Percentiles rank a stretch among this genome's conserved stretches.
Evolutionary conservation across 2,888 invertebrate genomes (phyloP).

Genomic region (Drosophila paucipuncta): DNA sequence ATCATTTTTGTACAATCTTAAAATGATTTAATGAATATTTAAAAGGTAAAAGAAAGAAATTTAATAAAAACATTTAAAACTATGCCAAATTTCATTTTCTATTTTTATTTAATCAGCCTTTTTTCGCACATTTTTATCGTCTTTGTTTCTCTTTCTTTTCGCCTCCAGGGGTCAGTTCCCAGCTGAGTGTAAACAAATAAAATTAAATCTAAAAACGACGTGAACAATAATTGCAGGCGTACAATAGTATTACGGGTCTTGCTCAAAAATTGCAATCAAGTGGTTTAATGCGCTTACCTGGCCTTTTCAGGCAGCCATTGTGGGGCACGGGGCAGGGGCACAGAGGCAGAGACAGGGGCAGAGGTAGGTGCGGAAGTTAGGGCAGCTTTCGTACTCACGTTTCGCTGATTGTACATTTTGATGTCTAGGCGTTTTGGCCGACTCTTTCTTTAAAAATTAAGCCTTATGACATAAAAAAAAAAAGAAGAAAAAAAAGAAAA

Average conservation of each 20-base stretch:
- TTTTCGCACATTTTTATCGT: conserved; percentile 7
- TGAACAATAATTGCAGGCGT: conserved; percentile 44
- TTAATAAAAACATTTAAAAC: background rate
- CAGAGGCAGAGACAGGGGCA: background rate
- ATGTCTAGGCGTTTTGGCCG: conserved; percentile 35
- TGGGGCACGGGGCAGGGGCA: background rate
- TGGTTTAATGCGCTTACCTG: conserved; percentile 67
- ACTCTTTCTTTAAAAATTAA: conserved; percentile 28
- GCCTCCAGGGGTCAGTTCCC: conserved; percentile 29
- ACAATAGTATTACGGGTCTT: conserved; percentile 46
- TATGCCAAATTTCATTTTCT: background rate
- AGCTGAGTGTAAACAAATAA: conserved; percentile 40
- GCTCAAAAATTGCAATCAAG: conserved; percentile 63
- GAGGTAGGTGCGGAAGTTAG: conserved; percentile 47
- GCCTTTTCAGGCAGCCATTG: conserved; percentile 5
- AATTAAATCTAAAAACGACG: conserved; percentile 42
- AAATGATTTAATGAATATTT: background rate
- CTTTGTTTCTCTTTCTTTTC: conserved; percentile 24
- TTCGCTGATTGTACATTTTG: conserved; percentile 61
- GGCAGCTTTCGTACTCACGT: conserved; percentile 53
- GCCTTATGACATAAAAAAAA: conserved; percentile 19
- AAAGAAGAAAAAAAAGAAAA: conserved; percentile 1
- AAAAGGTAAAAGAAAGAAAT: background rate
- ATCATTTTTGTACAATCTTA: background rate
- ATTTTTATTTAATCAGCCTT: conserved; percentile 3